Evolutionary conservation across 2,797 vertebrate species (phyloP), one percentile per base, ranked within the genome.

Genomic region (Buphagus erythrorhynchus): DNA sequence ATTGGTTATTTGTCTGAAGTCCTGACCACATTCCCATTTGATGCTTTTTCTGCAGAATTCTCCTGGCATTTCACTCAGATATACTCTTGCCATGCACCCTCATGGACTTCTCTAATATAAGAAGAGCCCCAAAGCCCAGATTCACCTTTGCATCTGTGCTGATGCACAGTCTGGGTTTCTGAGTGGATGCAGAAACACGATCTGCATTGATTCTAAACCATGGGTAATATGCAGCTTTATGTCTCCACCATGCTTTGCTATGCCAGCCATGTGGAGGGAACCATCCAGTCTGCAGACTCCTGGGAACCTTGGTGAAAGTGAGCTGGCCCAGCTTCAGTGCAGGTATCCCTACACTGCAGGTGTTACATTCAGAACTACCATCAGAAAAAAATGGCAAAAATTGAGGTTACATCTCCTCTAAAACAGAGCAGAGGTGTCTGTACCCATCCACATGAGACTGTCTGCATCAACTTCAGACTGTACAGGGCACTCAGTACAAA

Each of bases 61-160:
- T 73, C 42, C 63, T 67, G 36, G 20, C 19, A 29, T 35, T 79
- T 84, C 19, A 11, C 19, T 20, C 9, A 17, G 18, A 21, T 24
- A 13, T 57, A 6, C 13, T 49, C 84, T 35, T 71, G 54, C 49
- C 76, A 26, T 8, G 7, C 20, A 5, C 6, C 7, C 33, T 55
- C 17, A 21, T 1, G 1, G 13, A 36, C 3, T 3, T 20, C 10
- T 78, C 16, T 48, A 65, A 33, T 2, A 29, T 0, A 13, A 19
- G 3, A 79, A 48, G 14, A 24, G 36, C 26, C 36, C 28, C 22
- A 51, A 61, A 74, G 35, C 28, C 25, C 51, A 57, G 38, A 33
- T 54, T 63, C 40, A 55, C 17, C 26, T 85, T 67, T 57, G 15
- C 10, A 54, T 35, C 49, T 57, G 6, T 35, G 57, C 49, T 54